These are phyloP conservation scores for Pseudococcus longispinus DNA, from an alignment of 2,888 invertebrate genomes.

Conservation along the genomic window DNA sequence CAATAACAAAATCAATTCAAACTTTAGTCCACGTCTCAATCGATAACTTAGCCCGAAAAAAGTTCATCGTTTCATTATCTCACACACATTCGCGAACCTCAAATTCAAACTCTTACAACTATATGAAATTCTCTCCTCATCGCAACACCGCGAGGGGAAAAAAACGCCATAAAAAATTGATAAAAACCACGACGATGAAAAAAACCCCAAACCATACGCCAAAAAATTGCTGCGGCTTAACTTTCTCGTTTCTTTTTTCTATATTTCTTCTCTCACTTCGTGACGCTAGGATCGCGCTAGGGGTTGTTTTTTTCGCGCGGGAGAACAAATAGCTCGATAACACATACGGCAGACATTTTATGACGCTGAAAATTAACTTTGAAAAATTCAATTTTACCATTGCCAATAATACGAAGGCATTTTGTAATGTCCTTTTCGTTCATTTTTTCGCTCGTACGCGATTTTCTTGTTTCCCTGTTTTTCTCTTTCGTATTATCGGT, in stretches of 20 bases:
- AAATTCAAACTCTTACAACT: too few relatives aligned
- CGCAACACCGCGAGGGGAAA: not conserved
- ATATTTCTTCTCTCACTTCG: not conserved
- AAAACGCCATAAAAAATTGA: too few relatives aligned
- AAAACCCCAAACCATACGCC: not conserved
- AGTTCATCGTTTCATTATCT: too few relatives aligned
- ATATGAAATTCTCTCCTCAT: not conserved
- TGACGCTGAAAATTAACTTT: slow-evolving; percentile 39
- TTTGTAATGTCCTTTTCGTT: slow-evolving; percentile 38
- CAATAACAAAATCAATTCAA: too few relatives aligned
- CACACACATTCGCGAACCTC: too few relatives aligned
- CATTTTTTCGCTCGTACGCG: not conserved
- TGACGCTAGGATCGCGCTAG: not conserved
- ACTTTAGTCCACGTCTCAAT: too few relatives aligned
- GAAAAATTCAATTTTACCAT: slow-evolving; percentile 35
- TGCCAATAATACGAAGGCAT: slow-evolving; percentile 33
- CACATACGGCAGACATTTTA: slow-evolving; percentile 35
- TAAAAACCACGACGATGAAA: not conserved
- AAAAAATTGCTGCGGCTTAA: not conserved
- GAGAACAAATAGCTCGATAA: slow-evolving; percentile 42
- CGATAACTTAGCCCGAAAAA: too few relatives aligned
- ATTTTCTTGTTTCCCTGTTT: not conserved
- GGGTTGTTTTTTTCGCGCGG: not conserved
- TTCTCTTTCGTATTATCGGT: not conserved
- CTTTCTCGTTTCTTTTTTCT: not conserved